A percentile compares a stretch with the other conserved stretches of the same genome.
Evolutionary conservation across 2,113 vertebrate species (phyloP).

Genomic region (Ibidorhyncha struthersii): DNA sequence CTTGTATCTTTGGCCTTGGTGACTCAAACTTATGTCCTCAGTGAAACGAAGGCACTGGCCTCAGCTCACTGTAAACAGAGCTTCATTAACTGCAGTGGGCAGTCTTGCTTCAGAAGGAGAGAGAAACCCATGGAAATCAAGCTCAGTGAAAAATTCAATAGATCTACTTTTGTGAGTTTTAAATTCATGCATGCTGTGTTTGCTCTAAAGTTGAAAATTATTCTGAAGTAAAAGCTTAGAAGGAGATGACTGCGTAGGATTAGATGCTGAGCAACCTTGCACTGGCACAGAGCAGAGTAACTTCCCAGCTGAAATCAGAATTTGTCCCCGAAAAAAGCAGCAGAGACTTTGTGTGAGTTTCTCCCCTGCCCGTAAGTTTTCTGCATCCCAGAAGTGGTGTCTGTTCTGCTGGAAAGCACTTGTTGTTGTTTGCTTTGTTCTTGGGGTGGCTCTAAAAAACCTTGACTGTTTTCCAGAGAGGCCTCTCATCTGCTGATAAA

Average conservation of each 20-base stretch:
- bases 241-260: background rate
- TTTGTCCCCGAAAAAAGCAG: background rate
- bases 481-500: background rate
- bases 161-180: background rate
- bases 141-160: background rate
- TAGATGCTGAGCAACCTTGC: background rate
- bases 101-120: background rate
- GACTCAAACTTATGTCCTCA: constrained; percentile 63
- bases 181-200: background rate
- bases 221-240: background rate
- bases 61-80: constrained; percentile 7
- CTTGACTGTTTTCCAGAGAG: background rate
- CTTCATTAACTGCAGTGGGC: background rate
- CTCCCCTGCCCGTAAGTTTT: background rate
- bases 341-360: background rate
- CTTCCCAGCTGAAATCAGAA: background rate
- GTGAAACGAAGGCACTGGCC: constrained; percentile 28
- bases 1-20: constrained; percentile 70
- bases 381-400: background rate
- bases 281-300: background rate
- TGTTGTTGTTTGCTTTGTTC: background rate
- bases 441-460: background rate
- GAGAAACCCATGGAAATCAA: background rate
- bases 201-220: background rate
- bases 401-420: background rate